A percentile compares a stretch with the other conserved stretches of the same genome.
These are phyloP conservation scores for Enteromius treurensis DNA, from an alignment of 2,797 vertebrate genomes.

Conservation along the genomic window DNA sequence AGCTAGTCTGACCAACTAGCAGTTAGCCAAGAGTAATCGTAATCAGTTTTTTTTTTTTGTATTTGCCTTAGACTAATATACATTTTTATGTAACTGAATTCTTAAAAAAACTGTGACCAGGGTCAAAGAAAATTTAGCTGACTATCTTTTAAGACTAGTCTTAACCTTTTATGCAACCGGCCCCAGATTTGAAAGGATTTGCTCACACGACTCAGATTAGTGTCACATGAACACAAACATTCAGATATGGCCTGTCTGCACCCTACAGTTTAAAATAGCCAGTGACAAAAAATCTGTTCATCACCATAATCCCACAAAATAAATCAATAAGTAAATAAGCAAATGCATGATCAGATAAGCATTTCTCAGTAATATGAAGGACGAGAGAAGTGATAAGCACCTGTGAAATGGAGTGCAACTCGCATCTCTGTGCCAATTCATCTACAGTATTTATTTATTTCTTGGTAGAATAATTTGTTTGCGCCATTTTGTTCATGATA, in stretches of 20 bases:
- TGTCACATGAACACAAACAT: constrained; percentile 25
- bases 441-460: constrained; percentile 6
- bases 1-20: too few species aligned
- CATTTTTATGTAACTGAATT: too few species aligned
- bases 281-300: too few species aligned
- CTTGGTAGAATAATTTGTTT: constrained; percentile 8
- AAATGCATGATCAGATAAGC: background rate
- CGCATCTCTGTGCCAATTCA: constrained; percentile 2
- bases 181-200: constrained; percentile 40
- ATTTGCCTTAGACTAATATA: too few species aligned
- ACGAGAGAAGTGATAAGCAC: background rate
- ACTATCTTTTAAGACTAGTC: too few species aligned
- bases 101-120: too few species aligned
- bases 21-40: too few species aligned
- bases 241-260: background rate
- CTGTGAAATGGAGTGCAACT: background rate
- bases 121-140: too few species aligned
- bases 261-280: constrained; percentile 17
- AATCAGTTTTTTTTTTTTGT: too few species aligned
- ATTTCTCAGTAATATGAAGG: constrained; percentile 3
- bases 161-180: too few species aligned
- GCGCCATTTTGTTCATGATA: background rate
- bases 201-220: constrained; percentile 12
- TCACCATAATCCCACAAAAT: constrained; percentile 6
- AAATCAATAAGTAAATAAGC: constrained; percentile 15